A percentile compares a stretch with the other conserved stretches of the same genome.
These are phyloP conservation scores for Nautilus pompilius DNA, from an alignment of 1,140 invertebrate species.

Conservation along the genomic window DNA sequence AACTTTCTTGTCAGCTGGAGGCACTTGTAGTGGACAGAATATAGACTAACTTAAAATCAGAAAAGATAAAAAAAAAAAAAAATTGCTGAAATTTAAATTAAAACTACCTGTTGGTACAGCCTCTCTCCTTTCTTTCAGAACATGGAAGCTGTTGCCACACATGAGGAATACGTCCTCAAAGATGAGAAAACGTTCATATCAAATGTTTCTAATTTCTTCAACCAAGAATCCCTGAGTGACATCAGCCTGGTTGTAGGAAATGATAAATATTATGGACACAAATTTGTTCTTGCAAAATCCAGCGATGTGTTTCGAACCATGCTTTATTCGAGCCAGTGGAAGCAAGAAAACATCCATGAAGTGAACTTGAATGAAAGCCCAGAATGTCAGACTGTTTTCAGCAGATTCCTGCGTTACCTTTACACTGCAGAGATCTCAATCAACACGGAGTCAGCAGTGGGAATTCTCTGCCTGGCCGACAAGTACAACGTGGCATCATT, in stretches of 20 bases:
- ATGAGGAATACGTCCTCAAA: slow-evolving; percentile 26
- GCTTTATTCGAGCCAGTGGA: slow-evolving; percentile 48
- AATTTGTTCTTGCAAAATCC: slow-evolving; percentile 54
- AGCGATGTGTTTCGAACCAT: slow-evolving; percentile 53
- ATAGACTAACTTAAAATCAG: too few relatives aligned
- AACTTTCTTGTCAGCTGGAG: too few relatives aligned
- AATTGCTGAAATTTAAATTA: too few relatives aligned
- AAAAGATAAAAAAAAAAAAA: too few relatives aligned
- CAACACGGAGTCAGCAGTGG: slow-evolving; percentile 41
- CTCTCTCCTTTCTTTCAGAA: slow-evolving; percentile 11
- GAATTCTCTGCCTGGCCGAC: slow-evolving; percentile 54
- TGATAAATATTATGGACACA: slow-evolving; percentile 41
- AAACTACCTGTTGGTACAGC: too few relatives aligned
- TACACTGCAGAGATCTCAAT: slow-evolving; percentile 53
- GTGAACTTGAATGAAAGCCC: slow-evolving; percentile 48
- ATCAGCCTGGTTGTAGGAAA: slow-evolving; percentile 46
- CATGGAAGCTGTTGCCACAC: slow-evolving; percentile 9
- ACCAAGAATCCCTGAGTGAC: slow-evolving; percentile 48
- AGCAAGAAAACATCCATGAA: slow-evolving; percentile 29
- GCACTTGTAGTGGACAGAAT: too few relatives aligned
- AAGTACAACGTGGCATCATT: slow-evolving; percentile 54
- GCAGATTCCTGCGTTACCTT: slow-evolving; percentile 49
- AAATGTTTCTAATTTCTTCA: slow-evolving; percentile 50
- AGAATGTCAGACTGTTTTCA: slow-evolving; percentile 50
- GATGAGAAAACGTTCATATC: slow-evolving; percentile 51